Evolutionary conservation across 1,140 invertebrate species (phyloP), one percentile per base, ranked within the genome.

Genomic region (Orius insidiosus): DNA sequence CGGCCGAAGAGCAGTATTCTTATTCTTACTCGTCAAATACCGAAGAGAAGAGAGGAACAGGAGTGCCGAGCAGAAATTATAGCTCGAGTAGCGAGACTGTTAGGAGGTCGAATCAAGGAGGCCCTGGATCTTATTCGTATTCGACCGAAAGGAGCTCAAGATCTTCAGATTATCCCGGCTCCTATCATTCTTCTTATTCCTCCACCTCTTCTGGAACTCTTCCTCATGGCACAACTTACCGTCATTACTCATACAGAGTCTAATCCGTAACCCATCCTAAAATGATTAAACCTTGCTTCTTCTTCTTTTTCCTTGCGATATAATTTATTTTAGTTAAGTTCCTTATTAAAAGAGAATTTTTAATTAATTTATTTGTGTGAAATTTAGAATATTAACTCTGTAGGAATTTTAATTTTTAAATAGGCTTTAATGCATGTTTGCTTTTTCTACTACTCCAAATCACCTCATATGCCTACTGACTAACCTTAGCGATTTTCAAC

Each of bases 221-320:
- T 59, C 83, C 82, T 45, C 74, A 76, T 54, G 81, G 82, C 59
- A 84, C 80, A 55, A 69, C 64, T 56, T 85, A 85, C 62, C 78
- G 82, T 52, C 82, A 85, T 62, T 86, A 75, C 64, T 82, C 80
- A 53, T 85, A 85, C 67, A 78, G 80, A 62, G 78, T 85, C 58
- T 86, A 80, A 72, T 7, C 24, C 24, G n/a, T n/a, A n/a, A n/a
- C n/a, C n/a, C n/a, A n/a, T n/a, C n/a, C n/a, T n/a, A n/a, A n/a
- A n/a, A n/a, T n/a, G n/a, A n/a, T 24, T 24, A 4, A 24, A 24
- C 24, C 24, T 4, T 7, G 24, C 24, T 24, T 24, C 7, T 24
- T 24, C 24, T 24, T n/a, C n/a, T n/a, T n/a, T n/a, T n/a, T n/a
- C n/a, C n/a, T n/a, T n/a, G n/a, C n/a, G n/a, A n/a, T n/a, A n/a